Evolutionary conservation across 2,888 invertebrate species (phyloP).

Genomic region (Perdita meconis): DNA sequence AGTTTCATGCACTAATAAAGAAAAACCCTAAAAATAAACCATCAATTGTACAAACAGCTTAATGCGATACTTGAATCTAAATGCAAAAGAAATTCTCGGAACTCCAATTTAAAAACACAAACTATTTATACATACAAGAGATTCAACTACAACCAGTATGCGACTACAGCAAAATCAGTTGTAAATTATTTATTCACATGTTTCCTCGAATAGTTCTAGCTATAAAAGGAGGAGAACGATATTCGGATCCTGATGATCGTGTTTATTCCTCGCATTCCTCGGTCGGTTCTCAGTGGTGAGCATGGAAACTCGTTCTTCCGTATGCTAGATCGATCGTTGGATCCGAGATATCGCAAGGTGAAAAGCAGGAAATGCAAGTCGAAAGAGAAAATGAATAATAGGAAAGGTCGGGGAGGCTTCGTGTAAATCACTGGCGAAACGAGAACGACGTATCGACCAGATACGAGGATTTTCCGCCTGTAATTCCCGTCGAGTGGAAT

Average conservation of each 20-base stretch:
- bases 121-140: too few relatives aligned
- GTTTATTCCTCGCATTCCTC: slow-evolving; percentile 43
- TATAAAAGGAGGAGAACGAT: not conserved
- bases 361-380: slow-evolving; percentile 64
- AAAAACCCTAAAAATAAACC: too few relatives aligned
- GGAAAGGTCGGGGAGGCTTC: slow-evolving; percentile 57
- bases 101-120: too few relatives aligned
- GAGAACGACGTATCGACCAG: slow-evolving; percentile 25
- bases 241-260: not conserved
- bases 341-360: slow-evolving; percentile 47
- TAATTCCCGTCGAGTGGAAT: slow-evolving; percentile 15
- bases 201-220: not conserved
- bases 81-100: too few relatives aligned
- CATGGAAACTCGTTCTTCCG: slow-evolving; percentile 72
- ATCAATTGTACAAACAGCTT: too few relatives aligned
- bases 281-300: slow-evolving; percentile 62
- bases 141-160: too few relatives aligned
- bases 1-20: too few relatives aligned
- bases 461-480: slow-evolving; percentile 8
- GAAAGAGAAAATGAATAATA: slow-evolving; percentile 63
- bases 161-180: not conserved
- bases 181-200: not conserved
- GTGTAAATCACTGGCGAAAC: slow-evolving; percentile 54
- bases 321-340: slow-evolving; percentile 69
- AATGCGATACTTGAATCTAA: too few relatives aligned